Base-by-base conservation (phyloP, 1,140 invertebrate species). In the Pissodes strobi region DNA sequence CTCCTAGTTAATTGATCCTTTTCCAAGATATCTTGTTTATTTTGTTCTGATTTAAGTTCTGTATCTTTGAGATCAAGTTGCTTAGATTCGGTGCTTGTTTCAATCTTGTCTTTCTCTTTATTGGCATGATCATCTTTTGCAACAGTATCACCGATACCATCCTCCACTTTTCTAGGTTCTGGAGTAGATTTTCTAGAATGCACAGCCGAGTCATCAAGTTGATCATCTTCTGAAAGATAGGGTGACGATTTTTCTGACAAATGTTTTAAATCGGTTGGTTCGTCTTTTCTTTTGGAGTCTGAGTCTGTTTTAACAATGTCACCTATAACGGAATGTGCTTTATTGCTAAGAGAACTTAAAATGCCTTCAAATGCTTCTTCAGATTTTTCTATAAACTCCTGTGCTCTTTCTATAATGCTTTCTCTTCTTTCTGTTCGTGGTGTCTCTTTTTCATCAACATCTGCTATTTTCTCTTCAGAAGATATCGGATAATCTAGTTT, bases 121-220 rank as follows among this genome's bases (percentile, higher is more conserved):
- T 60, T 23, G 4, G 45, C 13, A 1, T 9, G 2, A n/a, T n/a
- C n/a, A 25, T 56, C 43, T 67, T 67, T 2, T 58, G 65, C 21
- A 69, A 64, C 19, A 57, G 19, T 3, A 64, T 49, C n/a, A n/a
- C n/a, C n/a, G n/a, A n/a, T n/a, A n/a, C n/a, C n/a, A n/a, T n/a
- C n/a, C n/a, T n/a, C n/a, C n/a, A n/a, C n/a, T n/a, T n/a, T n/a
- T n/a, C n/a, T n/a, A n/a, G n/a, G n/a, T n/a, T n/a, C n/a, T n/a
- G n/a, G n/a, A n/a, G n/a, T n/a, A n/a, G n/a, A n/a, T n/a, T n/a
- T n/a, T n/a, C n/a, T 8, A n/a, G 6, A 34, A 34, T 57, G 49
- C 55, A 64, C 38, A 30, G 59, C 17, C 57, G 67, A 53, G 45
- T 67, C 38, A 17, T 61, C 58, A n/a, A n/a, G n/a, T n/a, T n/a